Percentiles rank a stretch among this genome's conserved stretches.
These are phyloP conservation scores for Leguminivora glycinivorella DNA, from an alignment of 1,140 invertebrate genomes.

Conservation along the genomic window DNA sequence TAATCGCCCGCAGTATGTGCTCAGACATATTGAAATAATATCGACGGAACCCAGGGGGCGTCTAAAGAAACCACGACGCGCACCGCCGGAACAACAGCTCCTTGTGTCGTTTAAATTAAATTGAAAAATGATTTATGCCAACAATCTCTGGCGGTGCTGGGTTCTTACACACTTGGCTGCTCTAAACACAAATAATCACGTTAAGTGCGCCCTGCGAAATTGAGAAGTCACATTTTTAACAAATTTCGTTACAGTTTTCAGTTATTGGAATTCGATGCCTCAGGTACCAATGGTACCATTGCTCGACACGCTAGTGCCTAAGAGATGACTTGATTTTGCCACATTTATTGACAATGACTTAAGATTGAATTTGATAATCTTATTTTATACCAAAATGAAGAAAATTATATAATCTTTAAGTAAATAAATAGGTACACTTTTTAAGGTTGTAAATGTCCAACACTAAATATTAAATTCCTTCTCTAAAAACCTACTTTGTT, in stretches of 20 bases:
- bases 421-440: too few relatives aligned
- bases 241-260: constrained; percentile 25
- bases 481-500: too few relatives aligned
- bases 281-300: too few relatives aligned
- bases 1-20: not conserved
- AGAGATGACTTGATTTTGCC: too few relatives aligned
- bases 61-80: constrained; percentile 39
- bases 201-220: constrained; percentile 51
- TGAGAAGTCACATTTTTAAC: constrained; percentile 47
- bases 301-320: too few relatives aligned
- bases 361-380: too few relatives aligned
- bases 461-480: too few relatives aligned
- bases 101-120: constrained; percentile 68
- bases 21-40: constrained; percentile 27
- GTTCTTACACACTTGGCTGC: constrained; percentile 57
- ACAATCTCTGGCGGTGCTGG: constrained; percentile 61
- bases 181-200: constrained; percentile 58
- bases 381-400: too few relatives aligned
- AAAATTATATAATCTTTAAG: too few relatives aligned
- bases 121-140: constrained; percentile 70
- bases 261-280: too few relatives aligned
- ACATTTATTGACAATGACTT: too few relatives aligned
- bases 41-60: constrained; percentile 28
- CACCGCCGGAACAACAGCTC: constrained; percentile 56
- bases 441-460: too few relatives aligned